Percentiles rank a stretch among this genome's conserved stretches.
phyloP scores from a whole-genome alignment of 2,888 invertebrate genomes.

The Parascotia fuliginaria region DNA sequence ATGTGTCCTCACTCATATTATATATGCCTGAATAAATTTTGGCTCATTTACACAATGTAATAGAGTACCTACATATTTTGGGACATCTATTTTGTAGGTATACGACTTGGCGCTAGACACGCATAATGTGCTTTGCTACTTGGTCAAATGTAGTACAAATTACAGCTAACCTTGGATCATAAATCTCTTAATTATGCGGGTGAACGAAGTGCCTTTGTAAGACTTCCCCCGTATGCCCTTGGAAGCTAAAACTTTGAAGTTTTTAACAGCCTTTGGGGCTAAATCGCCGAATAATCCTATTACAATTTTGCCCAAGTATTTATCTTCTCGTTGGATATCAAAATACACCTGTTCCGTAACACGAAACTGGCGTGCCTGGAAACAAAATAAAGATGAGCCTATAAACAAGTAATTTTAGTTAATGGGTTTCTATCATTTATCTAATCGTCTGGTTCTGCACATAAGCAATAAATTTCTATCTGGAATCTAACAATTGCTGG shows the following conservation, averaged over 20 bases:
- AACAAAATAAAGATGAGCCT: background rate
- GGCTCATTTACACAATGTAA: too few species aligned
- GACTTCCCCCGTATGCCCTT: slow-evolving; percentile 91
- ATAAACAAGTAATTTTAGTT: too few species aligned
- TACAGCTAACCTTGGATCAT: slow-evolving; percentile 93
- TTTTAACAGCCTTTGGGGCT: slow-evolving; percentile 94
- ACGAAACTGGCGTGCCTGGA: slow-evolving; percentile 87
- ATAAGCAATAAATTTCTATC: too few species aligned
- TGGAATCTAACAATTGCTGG: too few species aligned
- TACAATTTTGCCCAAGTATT: slow-evolving; percentile 90
- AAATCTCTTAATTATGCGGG: slow-evolving; percentile 94
- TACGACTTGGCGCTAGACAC: too few species aligned
- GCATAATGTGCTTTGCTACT: too few species aligned
- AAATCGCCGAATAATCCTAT: slow-evolving; percentile 96
- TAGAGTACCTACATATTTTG: too few species aligned
- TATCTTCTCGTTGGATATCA: slow-evolving; percentile 91
- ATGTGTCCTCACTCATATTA: too few species aligned
- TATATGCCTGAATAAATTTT: too few species aligned
- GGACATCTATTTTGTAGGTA: too few species aligned
- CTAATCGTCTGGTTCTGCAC: too few species aligned
- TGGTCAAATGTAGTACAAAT: background rate
- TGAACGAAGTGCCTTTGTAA: slow-evolving; percentile 93
- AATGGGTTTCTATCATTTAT: too few species aligned
- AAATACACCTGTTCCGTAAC: slow-evolving; percentile 94
- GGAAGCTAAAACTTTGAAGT: slow-evolving; percentile 93